Percentiles rank a stretch among this genome's conserved stretches.
phyloP scores from a whole-genome alignment of 2,113 vertebrate species.

The Jaculus jaculus region DNA sequence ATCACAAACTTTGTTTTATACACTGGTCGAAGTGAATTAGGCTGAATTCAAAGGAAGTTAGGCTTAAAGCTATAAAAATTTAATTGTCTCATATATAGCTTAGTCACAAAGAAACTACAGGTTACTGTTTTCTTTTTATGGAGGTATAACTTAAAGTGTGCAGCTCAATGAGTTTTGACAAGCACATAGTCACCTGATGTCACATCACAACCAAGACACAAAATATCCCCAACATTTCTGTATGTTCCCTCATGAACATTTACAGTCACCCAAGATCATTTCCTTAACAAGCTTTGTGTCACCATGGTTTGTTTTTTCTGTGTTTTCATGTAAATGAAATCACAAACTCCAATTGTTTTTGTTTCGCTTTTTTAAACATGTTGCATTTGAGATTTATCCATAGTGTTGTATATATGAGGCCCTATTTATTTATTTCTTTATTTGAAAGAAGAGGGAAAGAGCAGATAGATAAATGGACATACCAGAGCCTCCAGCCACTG shows the following conservation, averaged over 20 bases:
- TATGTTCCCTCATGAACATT: not conserved
- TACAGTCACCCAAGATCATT: not conserved
- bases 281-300: not conserved
- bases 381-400: not conserved
- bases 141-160: constrained; percentile 16
- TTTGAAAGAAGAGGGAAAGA: too few species aligned
- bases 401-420: not conserved
- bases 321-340: not conserved
- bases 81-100: not conserved
- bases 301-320: not conserved
- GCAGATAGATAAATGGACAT: too few species aligned
- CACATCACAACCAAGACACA: not conserved
- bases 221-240: not conserved
- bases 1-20: not conserved
- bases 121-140: constrained; percentile 16
- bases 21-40: not conserved
- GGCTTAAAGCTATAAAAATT: not conserved
- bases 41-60: constrained; percentile 5
- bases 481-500: too few species aligned
- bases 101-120: not conserved
- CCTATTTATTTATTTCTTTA: too few species aligned
- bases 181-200: not conserved
- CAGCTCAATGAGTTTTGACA: not conserved
- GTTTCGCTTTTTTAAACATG: not conserved
- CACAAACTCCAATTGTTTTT: not conserved